phyloP scores from a whole-genome alignment of 1,140 invertebrate species.

The Drosophila lacteicornis region DNA sequence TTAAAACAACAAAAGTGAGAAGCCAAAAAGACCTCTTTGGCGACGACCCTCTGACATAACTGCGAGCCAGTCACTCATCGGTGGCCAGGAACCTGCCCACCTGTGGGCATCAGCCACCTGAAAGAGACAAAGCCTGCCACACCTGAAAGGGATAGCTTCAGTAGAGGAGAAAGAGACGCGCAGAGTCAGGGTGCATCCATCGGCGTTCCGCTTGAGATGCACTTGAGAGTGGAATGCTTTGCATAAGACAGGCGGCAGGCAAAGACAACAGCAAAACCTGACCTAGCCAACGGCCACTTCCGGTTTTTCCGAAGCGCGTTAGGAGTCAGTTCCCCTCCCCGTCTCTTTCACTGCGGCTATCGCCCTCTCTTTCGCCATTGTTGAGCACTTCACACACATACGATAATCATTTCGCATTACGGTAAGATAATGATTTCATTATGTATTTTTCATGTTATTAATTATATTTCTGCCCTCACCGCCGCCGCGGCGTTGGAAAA shows the following conservation, averaged over 20 bases:
- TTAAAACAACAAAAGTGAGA: slow-evolving; percentile 15
- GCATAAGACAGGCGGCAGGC: slow-evolving; percentile 49
- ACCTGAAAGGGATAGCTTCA: neutral
- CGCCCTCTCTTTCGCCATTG: slow-evolving; percentile 61
- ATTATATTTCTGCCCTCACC: slow-evolving; percentile 59
- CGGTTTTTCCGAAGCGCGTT: slow-evolving; percentile 41
- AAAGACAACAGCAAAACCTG: slow-evolving; percentile 50
- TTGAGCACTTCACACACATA: slow-evolving; percentile 72
- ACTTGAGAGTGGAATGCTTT: slow-evolving; percentile 57
- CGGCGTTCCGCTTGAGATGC: slow-evolving; percentile 70
- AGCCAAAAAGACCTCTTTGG: slow-evolving; percentile 16
- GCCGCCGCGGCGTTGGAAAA: slow-evolving; percentile 27
- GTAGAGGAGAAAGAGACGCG: neutral
- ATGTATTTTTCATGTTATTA: slow-evolving; percentile 83
- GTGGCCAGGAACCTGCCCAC: slow-evolving; percentile 63
- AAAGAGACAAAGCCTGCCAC: neutral
- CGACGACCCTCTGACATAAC: slow-evolving; percentile 64
- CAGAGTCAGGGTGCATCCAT: slow-evolving; percentile 56
- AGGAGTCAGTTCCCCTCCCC: slow-evolving; percentile 18
- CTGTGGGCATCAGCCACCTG: slow-evolving; percentile 40
- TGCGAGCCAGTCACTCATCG: slow-evolving; percentile 69
- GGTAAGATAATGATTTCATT: slow-evolving; percentile 82
- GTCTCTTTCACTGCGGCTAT: neutral
- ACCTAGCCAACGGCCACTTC: slow-evolving; percentile 61
- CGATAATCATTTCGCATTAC: slow-evolving; percentile 82